Evolutionary conservation across 2,888 invertebrate genomes (phyloP).

Genomic region (Kryphioiulus occultus): DNA sequence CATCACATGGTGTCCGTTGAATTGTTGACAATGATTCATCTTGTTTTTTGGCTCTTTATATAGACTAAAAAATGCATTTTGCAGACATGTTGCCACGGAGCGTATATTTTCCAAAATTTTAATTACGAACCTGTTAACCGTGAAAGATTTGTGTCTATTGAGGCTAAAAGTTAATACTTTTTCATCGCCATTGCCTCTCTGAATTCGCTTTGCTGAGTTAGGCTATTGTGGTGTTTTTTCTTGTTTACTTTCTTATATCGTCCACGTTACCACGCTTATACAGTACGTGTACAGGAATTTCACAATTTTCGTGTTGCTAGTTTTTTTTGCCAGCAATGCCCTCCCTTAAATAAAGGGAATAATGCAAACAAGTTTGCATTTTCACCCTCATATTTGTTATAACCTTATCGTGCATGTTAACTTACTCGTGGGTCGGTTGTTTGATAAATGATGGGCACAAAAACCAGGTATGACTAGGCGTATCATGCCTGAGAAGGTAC

Average conservation of each 20-base stretch:
- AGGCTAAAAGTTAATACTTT: slow-evolving; percentile 23
- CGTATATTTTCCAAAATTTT: background rate
- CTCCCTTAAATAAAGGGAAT: slow-evolving; percentile 8
- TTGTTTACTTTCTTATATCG: background rate
- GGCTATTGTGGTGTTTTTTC: background rate
- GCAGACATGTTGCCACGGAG: background rate
- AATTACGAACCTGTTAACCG: slow-evolving; percentile 23
- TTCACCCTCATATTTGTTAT: slow-evolving; percentile 5
- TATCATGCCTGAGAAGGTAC: background rate
- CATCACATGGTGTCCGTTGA: background rate
- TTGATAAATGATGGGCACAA: background rate
- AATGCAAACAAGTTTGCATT: background rate
- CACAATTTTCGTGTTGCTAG: background rate
- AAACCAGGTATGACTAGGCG: background rate
- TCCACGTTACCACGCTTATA: background rate
- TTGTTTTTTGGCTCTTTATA: background rate
- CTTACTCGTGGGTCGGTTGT: background rate
- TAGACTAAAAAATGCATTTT: background rate
- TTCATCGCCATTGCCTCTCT: background rate
- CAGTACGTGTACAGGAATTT: background rate
- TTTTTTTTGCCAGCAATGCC: background rate
- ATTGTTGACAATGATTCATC: background rate
- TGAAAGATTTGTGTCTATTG: background rate
- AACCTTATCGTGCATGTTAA: background rate
- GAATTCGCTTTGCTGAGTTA: background rate